These are phyloP conservation scores for Callipepla squamata DNA, from an alignment of 2,113 vertebrate genomes.

Conservation along the genomic window DNA sequence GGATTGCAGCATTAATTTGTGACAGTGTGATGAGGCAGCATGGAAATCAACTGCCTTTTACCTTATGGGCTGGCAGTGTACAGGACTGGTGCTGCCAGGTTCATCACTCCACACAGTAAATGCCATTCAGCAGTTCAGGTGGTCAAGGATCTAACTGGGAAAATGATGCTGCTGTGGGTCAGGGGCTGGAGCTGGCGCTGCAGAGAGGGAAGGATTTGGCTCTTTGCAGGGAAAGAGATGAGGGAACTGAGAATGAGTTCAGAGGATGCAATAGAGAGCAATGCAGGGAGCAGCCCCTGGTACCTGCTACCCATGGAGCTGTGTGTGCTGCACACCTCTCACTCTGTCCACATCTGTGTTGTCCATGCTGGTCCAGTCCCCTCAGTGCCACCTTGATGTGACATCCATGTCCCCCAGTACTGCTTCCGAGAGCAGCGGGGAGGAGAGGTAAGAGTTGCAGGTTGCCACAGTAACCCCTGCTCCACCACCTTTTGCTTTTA, in stretches of 20 bases:
- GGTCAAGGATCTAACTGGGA: slow-evolving; percentile 55
- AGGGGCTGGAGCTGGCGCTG: slow-evolving; percentile 75
- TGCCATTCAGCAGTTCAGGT: slow-evolving; percentile 38
- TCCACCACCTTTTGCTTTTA: background rate
- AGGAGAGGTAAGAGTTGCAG: background rate
- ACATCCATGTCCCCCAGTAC: background rate
- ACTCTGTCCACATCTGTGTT: background rate
- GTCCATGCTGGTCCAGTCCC: background rate
- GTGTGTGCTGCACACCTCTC: fast-evolving
- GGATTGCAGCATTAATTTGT: slow-evolving; percentile 67
- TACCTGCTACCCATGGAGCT: background rate
- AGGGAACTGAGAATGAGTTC: slow-evolving; percentile 54
- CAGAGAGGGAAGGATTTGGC: slow-evolving; percentile 69
- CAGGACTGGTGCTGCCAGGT: slow-evolving; percentile 56
- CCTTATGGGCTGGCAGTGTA: slow-evolving; percentile 76
- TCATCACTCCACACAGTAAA: slow-evolving; percentile 46
- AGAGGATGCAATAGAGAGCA: slow-evolving; percentile 68
- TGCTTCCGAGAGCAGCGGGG: fast-evolving
- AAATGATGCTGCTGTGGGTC: slow-evolving; percentile 66
- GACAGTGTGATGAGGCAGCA: slow-evolving; percentile 75
- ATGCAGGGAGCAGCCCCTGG: background rate
- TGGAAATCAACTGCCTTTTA: slow-evolving; percentile 81
- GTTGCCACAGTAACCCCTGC: slow-evolving; percentile 27
- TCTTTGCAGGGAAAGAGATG: slow-evolving; percentile 59
- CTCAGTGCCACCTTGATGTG: background rate